phyloP scores from a whole-genome alignment of 1,140 invertebrate genomes.

The Globodera rostochiensis region DNA sequence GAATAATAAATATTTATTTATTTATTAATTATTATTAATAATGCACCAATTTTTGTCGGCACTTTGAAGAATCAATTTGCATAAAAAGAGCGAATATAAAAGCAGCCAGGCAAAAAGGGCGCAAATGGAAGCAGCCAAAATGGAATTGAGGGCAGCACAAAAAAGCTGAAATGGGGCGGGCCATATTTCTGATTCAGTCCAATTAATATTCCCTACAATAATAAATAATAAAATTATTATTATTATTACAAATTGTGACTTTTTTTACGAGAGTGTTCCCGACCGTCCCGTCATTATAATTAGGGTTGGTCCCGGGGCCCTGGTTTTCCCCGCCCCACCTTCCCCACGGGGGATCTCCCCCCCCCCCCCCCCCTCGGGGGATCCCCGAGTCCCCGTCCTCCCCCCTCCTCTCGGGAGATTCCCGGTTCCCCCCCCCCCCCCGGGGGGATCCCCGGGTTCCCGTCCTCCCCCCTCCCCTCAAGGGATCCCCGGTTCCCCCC shows the following conservation, averaged over 20 bases:
- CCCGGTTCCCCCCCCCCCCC: too few species aligned
- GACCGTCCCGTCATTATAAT: too few species aligned
- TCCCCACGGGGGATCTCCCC: too few species aligned
- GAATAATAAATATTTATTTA: neutral
- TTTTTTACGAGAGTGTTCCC: too few species aligned
- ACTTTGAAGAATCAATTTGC: constrained; percentile 30
- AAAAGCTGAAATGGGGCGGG: constrained; percentile 43
- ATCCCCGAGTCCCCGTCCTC: too few species aligned
- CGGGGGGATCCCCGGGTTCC: too few species aligned
- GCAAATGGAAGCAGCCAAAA: constrained; percentile 34
- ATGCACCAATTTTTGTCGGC: neutral
- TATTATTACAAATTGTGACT: too few species aligned
- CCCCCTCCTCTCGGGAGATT: too few species aligned
- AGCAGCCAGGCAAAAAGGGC: constrained; percentile 48
- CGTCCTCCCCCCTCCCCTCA: too few species aligned
- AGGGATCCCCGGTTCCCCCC: too few species aligned
- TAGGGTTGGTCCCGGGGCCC: neutral
- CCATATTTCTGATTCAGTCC: neutral
- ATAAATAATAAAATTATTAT: too few species aligned
- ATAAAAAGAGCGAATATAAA: constrained; percentile 41
- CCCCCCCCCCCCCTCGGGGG: neutral
- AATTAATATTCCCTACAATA: neutral
- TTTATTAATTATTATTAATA: constrained; percentile 15
- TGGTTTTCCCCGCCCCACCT: neutral
- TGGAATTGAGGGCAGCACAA: constrained; percentile 41